Conservation (phyloP, 2,113 vertebrate genomes). For the Perca fluviatilis region DNA sequence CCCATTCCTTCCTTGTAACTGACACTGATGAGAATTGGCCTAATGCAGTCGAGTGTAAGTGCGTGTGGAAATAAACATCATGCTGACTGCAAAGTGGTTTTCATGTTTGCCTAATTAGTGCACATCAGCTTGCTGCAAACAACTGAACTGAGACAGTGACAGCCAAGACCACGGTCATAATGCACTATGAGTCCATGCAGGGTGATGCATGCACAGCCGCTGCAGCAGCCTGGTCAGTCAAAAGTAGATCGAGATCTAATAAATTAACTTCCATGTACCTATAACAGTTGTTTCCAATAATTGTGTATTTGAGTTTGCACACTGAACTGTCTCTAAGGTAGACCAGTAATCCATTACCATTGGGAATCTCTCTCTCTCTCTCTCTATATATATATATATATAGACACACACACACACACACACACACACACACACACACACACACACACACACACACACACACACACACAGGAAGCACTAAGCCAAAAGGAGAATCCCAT, state of each 20-base stretch:
- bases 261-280: constrained; percentile 20
- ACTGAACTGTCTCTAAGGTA: constrained; percentile 49
- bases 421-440: constrained; percentile 9
- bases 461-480: constrained; percentile 54
- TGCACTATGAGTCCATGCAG: neutral
- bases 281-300: constrained; percentile 40
- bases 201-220: neutral
- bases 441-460: constrained; percentile 6
- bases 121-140: constrained; percentile 58
- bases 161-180: constrained; percentile 16
- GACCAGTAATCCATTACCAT: constrained; percentile 39
- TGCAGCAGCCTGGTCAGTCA: constrained; percentile 30
- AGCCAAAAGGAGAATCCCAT: constrained; percentile 73
- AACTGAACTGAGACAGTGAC: constrained; percentile 43
- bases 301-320: constrained; percentile 45
- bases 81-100: constrained; percentile 67
- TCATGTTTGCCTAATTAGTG: constrained; percentile 71
- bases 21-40: constrained; percentile 78
- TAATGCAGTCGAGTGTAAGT: constrained; percentile 66
- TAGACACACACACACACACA: neutral
- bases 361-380: constrained; percentile 34
- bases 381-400: constrained; percentile 18
- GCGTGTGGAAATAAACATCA: constrained; percentile 62
- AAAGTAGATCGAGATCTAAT: constrained; percentile 30
- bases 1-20: constrained; percentile 67